Evolutionary conservation across 1,140 invertebrate genomes (phyloP), one percentile per base, ranked within the genome.

Genomic region (Uloborus diversus): DNA sequence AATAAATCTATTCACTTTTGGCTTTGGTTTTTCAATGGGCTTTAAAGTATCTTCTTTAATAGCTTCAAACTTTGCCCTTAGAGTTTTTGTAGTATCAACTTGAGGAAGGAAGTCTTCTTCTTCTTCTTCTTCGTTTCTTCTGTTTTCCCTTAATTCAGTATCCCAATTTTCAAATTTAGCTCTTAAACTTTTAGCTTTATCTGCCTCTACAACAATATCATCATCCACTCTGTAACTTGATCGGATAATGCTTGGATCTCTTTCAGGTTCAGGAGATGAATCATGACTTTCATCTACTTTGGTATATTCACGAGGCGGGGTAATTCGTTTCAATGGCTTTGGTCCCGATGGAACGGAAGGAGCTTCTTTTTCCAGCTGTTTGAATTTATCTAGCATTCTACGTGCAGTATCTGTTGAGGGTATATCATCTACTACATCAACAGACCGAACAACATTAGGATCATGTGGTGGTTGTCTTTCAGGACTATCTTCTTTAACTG

Each of bases 81-180:
- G 89, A 85, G 92, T 94, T 82, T 90, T 94, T 42, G 94, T 92
- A 1, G 92, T 92, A 84, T 94, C 93, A 82, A 93, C 90, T 83
- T 84, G 82, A 4, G 85, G 86, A 66, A 85, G 82, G 28, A 83
- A 84, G 51, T 86, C 86, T 57, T 86, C 86, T 23, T 80, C 82
- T 13, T 82, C 81, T 13, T 84, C 83, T 51, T 81, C 73, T 28
- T 80, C 87, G 83, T 90, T 90, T 3, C 90, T 91, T 11, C 69
- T 65, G 33, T 85, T 84, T 61, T 84, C 84, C 35, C 83, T 80
- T 20, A 84, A 82, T 61, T 90, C 90, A 51, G 90, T 90, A 83
- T 94, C 92, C 94, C 96, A 96, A 83, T 93, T 91, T 86, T 98
- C 96, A 88, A 98, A 98, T 86, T 95, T 95, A 47, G 92, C 94